Base-by-base conservation (phyloP, 2,888 invertebrate species). In the Lordiphosa fenestrarum region DNA sequence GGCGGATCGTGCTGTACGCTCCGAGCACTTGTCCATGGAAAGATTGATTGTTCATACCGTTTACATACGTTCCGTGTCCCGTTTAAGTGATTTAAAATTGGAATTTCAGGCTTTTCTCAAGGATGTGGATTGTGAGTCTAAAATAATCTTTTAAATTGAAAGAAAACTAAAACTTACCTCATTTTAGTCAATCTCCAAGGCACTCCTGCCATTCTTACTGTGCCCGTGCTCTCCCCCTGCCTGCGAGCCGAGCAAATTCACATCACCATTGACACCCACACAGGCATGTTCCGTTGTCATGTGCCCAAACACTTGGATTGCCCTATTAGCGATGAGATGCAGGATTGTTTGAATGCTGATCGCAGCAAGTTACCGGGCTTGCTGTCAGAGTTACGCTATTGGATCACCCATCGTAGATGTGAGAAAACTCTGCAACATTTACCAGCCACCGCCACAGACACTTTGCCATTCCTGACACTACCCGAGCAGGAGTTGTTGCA, bases 11-110 rank as follows among this genome's bases (percentile, higher is more conserved):
- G 96, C 96, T 10, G 94, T 96, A 39, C 92, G 96, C 73, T 96
- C 96, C 21, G 97, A 97, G 89, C 94, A 96, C 83, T 91, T 98
- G n/a, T 97, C 98, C 4, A 95, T 98, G 93, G 98, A 98, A 90
- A 94, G 97, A 36, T 91, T 98, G 51, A 91, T 98, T 36, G 97
- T 98, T 5, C 97, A 98, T 87, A 98, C 98, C 0, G 97, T 98
- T 73, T 98, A 98, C 86, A 95, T 98, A 54, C 92, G 98, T 71
- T 96, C 97, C 0, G 92, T 95, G 52, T 94, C 95, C 68, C 92
- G 98, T 40, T 91, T 98, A 10, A 92, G 92, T 37, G 96, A 97
- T 86, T 92, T 97, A 33, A 95, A 95, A 88, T 93, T 95, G 66
- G 90, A 90, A 69, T 90, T 90, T 62, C 89, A 90, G 62, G 83